These are phyloP conservation scores for Ormyrus pomaceus DNA, from an alignment of 2,888 invertebrate genomes.

Conservation along the genomic window DNA sequence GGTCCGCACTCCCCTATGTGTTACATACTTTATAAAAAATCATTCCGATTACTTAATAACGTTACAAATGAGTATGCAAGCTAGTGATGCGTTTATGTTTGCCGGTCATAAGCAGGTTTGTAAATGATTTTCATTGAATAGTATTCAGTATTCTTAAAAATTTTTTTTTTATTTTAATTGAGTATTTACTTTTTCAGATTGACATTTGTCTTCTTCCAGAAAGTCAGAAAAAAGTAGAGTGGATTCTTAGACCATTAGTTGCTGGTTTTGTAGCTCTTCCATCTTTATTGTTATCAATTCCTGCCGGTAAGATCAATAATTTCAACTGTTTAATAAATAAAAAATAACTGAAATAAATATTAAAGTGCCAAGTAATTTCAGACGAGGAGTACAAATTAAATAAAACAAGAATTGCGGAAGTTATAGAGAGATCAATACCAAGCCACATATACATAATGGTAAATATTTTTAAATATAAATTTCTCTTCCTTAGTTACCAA, in stretches of 20 bases:
- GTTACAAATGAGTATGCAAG: conserved; percentile 85
- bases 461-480: conserved; percentile 60
- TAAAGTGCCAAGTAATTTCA: conserved; percentile 54
- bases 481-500: not conserved
- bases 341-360: not conserved
- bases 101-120: conserved; percentile 92
- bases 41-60: conserved; percentile 84
- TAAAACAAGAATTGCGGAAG: conserved; percentile 77
- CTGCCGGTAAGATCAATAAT: conserved; percentile 66
- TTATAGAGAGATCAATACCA: conserved; percentile 80
- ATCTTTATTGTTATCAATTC: conserved; percentile 76
- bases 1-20: conserved; percentile 83
- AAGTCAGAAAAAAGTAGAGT: conserved; percentile 80
- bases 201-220: conserved; percentile 78
- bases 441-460: conserved; percentile 83
- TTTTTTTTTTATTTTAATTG: not conserved
- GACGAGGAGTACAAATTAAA: conserved; percentile 74
- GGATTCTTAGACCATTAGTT: conserved; percentile 86
- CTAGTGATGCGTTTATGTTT: conserved; percentile 95
- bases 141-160: not conserved
- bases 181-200: conserved; percentile 65
- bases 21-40: conserved; percentile 85
- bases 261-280: conserved; percentile 80
- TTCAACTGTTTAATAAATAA: conserved; percentile 62
- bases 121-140: not conserved